phyloP scores from a whole-genome alignment of 1,140 invertebrate species.

The Lepidostoma basale region DNA sequence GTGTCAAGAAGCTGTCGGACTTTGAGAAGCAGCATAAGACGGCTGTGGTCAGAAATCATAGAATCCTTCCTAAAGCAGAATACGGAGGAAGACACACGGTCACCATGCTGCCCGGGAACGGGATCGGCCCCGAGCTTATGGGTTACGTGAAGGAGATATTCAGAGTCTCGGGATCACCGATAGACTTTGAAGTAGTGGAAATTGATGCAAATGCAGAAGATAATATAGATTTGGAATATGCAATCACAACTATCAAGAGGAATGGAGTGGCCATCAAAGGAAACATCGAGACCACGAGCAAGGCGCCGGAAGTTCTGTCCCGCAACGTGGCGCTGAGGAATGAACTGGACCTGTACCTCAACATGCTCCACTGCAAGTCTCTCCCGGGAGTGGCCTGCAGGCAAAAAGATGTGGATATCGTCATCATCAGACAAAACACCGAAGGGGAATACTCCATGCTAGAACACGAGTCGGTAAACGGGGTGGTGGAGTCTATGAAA shows the following conservation, averaged over 20 bases:
- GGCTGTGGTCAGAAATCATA: constrained; percentile 64
- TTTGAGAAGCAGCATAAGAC: constrained; percentile 75
- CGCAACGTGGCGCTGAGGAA: constrained; percentile 90
- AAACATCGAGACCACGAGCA: constrained; percentile 88
- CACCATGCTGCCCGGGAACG: constrained; percentile 92
- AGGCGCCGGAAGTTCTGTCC: constrained; percentile 75
- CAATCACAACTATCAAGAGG: constrained; percentile 92
- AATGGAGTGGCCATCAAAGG: constrained; percentile 98
- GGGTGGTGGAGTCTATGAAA: constrained; percentile 97
- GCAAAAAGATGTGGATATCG: constrained; percentile 92
- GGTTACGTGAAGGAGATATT: constrained; percentile 87
- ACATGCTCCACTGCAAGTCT: constrained; percentile 93
- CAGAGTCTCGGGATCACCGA: constrained; percentile 87
- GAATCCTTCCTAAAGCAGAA: constrained; percentile 78
- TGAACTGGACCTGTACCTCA: constrained; percentile 93
- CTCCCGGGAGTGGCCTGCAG: constrained; percentile 85
- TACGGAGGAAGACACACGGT: constrained; percentile 96
- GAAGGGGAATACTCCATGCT: constrained; percentile 96
- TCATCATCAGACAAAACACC: constrained; percentile 94
- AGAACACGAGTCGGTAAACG: constrained; percentile 93
- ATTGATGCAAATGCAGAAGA: constrained; percentile 85
- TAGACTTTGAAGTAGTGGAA: constrained; percentile 95
- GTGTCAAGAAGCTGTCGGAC: constrained; percentile 60
- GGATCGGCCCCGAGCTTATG: constrained; percentile 94
- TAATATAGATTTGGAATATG: constrained; percentile 88